These are phyloP conservation scores for Tamandua tetradactyla DNA, from an alignment of 2,797 vertebrate genomes.

Conservation along the genomic window DNA sequence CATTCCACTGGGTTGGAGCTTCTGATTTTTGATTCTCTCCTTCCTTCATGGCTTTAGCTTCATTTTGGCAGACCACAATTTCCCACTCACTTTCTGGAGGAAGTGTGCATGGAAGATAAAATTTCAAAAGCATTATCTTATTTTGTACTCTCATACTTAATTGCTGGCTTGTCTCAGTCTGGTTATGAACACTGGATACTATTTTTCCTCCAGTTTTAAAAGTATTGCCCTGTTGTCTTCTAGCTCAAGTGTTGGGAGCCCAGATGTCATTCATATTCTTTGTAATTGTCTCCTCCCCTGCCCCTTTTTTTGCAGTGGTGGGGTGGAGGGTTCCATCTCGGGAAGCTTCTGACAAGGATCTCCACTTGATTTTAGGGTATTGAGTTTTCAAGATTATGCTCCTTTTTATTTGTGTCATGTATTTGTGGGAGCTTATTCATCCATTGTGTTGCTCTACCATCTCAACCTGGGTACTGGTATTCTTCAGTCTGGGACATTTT, in stretches of 20 bases:
- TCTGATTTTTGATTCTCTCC: background rate
- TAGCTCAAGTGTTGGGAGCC: too few relatives aligned
- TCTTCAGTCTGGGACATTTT: background rate
- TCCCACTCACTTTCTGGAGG: background rate
- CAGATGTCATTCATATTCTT: fast-evolving
- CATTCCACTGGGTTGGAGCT: fast-evolving
- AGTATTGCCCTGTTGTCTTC: background rate
- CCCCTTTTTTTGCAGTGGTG: too few relatives aligned
- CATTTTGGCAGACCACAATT: background rate
- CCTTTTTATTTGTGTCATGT: background rate
- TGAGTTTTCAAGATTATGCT: background rate
- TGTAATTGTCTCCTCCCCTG: fast-evolving
- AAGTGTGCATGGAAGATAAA: background rate
- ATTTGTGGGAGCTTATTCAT: background rate
- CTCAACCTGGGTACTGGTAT: fast-evolving
- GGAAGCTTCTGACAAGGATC: background rate
- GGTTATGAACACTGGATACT: too few relatives aligned
- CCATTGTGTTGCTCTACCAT: background rate
- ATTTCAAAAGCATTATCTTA: background rate
- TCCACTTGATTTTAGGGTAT: background rate
- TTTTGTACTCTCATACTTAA: too few relatives aligned
- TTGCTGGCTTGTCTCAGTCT: background rate
- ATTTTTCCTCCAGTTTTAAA: too few relatives aligned
- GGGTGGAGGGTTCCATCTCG: too few relatives aligned
- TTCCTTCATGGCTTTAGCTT: background rate